Percentiles rank a stretch among this genome's conserved stretches.
phyloP scores from a whole-genome alignment of 1,140 invertebrate species.

The Drosophila sechellia region DNA sequence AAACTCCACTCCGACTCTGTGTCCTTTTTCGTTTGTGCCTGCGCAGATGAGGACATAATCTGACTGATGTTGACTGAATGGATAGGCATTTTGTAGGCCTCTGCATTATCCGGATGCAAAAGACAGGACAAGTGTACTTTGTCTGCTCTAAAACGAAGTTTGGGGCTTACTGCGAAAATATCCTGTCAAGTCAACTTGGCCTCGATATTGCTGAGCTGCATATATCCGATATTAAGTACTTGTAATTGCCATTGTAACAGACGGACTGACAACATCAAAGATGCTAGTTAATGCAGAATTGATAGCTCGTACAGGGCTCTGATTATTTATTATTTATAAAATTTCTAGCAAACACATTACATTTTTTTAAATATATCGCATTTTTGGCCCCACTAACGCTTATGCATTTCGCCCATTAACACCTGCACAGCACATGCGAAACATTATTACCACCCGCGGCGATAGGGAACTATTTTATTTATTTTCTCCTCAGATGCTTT shows the following conservation, averaged over 20 bases:
- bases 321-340: background rate
- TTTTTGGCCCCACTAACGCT: too few relatives aligned
- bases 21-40: constrained; percentile 7
- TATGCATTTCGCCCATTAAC: background rate
- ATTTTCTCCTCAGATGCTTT: constrained; percentile 6
- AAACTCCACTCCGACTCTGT: constrained; percentile 15
- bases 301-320: background rate
- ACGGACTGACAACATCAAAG: background rate
- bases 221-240: constrained; percentile 2
- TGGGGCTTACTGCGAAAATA: constrained; percentile 3
- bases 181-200: constrained; percentile 3
- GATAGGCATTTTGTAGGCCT: constrained; percentile 60
- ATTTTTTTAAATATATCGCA: too few relatives aligned
- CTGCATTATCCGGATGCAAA: constrained; percentile 25
- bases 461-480: background rate
- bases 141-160: constrained; percentile 17
- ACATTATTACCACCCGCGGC: constrained; percentile 3
- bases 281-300: background rate
- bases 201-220: background rate
- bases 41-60: constrained; percentile 53
- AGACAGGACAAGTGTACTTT: constrained; percentile 3
- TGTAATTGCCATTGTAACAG: constrained; percentile 10
- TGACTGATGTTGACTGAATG: constrained; percentile 63
- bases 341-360: background rate
- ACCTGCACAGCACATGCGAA: constrained; percentile 1